These are phyloP conservation scores for Beroe ovata DNA, from an alignment of 37 sponge, comb jelly and placozoan species.

Conservation along the genomic window DNA sequence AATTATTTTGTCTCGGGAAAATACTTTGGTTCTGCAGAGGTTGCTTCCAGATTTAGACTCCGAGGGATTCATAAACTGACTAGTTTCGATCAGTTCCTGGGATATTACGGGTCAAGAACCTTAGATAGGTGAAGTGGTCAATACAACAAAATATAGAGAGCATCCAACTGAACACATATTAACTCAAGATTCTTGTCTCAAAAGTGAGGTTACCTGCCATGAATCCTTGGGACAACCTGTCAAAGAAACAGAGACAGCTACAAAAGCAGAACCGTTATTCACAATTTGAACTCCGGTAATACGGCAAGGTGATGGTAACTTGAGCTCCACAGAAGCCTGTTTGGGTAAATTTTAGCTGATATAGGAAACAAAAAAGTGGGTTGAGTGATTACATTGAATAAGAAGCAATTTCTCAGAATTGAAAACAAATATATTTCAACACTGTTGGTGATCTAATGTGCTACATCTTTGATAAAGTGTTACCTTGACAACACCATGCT, in stretches of 20 bases:
- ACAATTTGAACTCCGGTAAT: conserved; percentile 15
- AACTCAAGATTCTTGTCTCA: no score
- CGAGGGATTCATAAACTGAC: not conserved
- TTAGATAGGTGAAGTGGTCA: no score
- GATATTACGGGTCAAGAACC: no score
- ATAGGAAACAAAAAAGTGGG: not conserved
- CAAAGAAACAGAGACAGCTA: not conserved
- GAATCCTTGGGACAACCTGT: no score
- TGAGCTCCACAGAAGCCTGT: not conserved
- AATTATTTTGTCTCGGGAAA: not conserved
- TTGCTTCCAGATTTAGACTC: not conserved
- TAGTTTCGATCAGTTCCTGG: not conserved
- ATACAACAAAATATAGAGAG: no score
- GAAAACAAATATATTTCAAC: not conserved
- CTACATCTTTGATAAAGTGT: no score
- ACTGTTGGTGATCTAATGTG: not conserved
- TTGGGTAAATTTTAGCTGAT: not conserved
- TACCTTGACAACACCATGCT: conserved; percentile 13
- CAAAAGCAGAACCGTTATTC: conserved; percentile 33
- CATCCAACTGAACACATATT: no score
- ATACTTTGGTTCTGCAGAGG: not conserved
- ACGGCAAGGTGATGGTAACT: not conserved
- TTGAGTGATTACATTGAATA: not conserved
- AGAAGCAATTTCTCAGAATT: not conserved
- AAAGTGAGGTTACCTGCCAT: no score